phyloP scores from a whole-genome alignment of 2,888 invertebrate species.

The Erebia palarica region DNA sequence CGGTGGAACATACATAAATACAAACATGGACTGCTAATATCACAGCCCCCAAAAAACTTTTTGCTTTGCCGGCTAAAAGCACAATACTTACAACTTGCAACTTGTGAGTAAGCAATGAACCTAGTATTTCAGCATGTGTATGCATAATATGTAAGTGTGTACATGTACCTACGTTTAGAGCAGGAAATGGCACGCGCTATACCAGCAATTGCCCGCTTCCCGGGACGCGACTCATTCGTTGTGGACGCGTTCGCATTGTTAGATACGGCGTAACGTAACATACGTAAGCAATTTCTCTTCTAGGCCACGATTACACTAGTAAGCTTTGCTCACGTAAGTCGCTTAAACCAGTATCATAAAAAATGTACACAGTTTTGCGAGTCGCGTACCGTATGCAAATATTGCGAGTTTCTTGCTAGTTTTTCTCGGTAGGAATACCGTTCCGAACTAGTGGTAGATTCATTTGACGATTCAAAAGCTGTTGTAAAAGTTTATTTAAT shows the following conservation, averaged over 20 bases:
- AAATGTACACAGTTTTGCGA: too few species aligned
- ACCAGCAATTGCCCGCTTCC: slow-evolving; percentile 54
- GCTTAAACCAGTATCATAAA: too few species aligned
- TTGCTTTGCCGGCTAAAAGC: not conserved
- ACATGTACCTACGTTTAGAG: slow-evolving; percentile 14
- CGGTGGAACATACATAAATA: not conserved
- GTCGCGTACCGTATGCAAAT: too few species aligned
- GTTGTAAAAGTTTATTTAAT: too few species aligned
- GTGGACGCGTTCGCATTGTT: slow-evolving; percentile 40
- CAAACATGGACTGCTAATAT: too few species aligned
- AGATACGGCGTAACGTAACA: slow-evolving; percentile 11
- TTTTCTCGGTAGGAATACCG: too few species aligned
- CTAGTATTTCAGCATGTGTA: not conserved
- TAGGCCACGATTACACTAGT: too few species aligned
- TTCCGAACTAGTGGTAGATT: too few species aligned
- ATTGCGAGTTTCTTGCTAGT: too few species aligned
- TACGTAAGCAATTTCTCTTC: too few species aligned
- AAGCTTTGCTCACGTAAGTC: too few species aligned
- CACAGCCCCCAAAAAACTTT: not conserved
- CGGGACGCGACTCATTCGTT: slow-evolving; percentile 46
- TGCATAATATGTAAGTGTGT: not conserved
- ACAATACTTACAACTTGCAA: not conserved
- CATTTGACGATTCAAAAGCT: too few species aligned
- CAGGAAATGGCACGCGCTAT: slow-evolving; percentile 52
- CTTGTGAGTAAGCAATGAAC: not conserved